Evolutionary conservation across 2,113 vertebrate genomes (phyloP).

Genomic region (Nesoenas mayeri): DNA sequence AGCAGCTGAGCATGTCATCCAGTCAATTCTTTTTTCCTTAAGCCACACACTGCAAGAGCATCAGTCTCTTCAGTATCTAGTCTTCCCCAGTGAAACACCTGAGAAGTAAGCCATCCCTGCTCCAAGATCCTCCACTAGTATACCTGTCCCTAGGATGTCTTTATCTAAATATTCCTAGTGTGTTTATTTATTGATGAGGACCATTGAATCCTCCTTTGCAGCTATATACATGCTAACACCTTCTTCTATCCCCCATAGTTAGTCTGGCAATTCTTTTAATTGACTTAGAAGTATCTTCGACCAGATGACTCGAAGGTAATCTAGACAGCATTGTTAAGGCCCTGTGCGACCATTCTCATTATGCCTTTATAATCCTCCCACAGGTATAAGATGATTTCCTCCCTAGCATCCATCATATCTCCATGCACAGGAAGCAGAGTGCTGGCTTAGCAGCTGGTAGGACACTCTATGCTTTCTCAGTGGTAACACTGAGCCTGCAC

Average conservation of each 20-base stretch:
- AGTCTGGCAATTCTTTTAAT: neutral
- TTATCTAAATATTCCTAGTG: neutral
- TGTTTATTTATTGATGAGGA: neutral
- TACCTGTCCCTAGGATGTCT: neutral
- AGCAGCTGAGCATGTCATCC: neutral
- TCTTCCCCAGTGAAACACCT: neutral
- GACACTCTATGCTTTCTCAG: neutral
- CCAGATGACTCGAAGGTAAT: neutral
- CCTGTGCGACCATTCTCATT: neutral
- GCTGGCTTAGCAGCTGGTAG: neutral
- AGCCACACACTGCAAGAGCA: neutral
- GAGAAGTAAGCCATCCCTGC: neutral
- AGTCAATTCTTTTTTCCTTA: neutral
- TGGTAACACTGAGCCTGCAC: neutral
- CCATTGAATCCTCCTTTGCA: neutral
- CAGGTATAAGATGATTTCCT: neutral
- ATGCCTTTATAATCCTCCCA: neutral
- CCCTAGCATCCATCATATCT: neutral
- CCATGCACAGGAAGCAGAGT: neutral
- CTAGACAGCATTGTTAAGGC: neutral
- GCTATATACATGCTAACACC: neutral
- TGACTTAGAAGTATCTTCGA: neutral
- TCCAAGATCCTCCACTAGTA: neutral
- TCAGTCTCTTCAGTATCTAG: neutral
- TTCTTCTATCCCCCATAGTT: neutral